These are phyloP conservation scores for Pogonomyrmex barbatus DNA, from an alignment of 1,140 invertebrate genomes.

Conservation along the genomic window DNA sequence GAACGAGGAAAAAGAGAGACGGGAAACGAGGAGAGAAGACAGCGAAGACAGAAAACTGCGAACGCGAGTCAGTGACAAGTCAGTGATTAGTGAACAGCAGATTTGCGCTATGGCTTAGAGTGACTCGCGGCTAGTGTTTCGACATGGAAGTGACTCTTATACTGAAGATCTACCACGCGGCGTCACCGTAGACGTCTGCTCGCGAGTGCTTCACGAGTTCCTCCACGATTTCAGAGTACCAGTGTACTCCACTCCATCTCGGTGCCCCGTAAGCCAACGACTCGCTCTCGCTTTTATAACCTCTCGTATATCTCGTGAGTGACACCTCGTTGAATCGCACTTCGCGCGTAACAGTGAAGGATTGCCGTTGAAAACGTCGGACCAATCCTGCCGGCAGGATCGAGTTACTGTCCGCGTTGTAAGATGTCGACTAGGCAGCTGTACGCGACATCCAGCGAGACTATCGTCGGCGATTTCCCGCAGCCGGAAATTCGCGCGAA, in stretches of 20 bases:
- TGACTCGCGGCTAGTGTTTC: conserved; percentile 39
- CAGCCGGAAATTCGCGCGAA: conserved; percentile 27
- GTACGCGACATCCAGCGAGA: conserved; percentile 27
- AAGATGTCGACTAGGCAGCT: conserved; percentile 61
- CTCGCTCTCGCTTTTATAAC: neutral
- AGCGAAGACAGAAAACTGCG: neutral
- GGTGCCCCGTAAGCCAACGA: conserved; percentile 12
- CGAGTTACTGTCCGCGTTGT: conserved; percentile 24
- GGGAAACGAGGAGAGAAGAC: neutral
- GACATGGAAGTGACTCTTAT: conserved; percentile 57
- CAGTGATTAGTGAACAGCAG: conserved; percentile 55
- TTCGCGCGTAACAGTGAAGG: neutral
- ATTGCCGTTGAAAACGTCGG: neutral
- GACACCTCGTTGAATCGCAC: neutral
- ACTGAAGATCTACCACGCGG: conserved; percentile 50
- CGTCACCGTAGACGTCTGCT: conserved; percentile 32
- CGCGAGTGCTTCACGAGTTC: conserved; percentile 20
- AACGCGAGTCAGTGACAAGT: conserved; percentile 25
- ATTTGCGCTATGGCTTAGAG: conserved; percentile 45
- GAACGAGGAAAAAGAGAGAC: neutral
- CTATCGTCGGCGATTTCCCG: conserved; percentile 36
- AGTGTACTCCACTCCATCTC: conserved; percentile 6
- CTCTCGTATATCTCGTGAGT: neutral
- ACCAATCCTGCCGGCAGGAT: conserved; percentile 11
- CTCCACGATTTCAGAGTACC: conserved; percentile 6